Base-by-base conservation (phyloP, 2,888 invertebrate species). In the Rhamnusium bicolor region DNA sequence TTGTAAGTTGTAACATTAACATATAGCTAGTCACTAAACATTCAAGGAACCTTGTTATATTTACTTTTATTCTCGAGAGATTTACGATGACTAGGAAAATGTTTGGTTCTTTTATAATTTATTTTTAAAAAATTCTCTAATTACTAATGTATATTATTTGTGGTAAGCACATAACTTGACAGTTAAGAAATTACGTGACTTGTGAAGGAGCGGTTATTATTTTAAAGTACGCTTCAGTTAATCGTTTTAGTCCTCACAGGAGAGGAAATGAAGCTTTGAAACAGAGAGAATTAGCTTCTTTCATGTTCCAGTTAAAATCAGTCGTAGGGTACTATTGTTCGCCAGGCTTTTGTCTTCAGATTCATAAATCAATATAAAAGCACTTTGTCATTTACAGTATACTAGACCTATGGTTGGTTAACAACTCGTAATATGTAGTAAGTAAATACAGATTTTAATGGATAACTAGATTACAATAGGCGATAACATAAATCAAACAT, bases 191-290 rank as follows among this genome's bases (percentile, higher is more conserved):
- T n/a, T 47, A n/a, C 5, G 16, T 24, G 47, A 47, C 24, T 24
- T 47, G 24, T 21, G 49, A 63, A 27, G 1, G 32, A 32, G 24
- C 14, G 21, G n/a, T 19, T n/a, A 60, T 60, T 49, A 24, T 32
- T 62, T n/a, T 10, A 60, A n/a, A 60, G 40, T 29, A 74, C 67
- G 72, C 73, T 73, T 60, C 24, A 73, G 69, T 71, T 66, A 66
- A 71, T 76, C 72, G 40, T 51, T 72, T 76, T 32, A 71, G 14
- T 1, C 51, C 8, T 16, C 2, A 58, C 29, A 69, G 71, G 47
- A 51, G 71, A 72, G 77, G 74, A 77, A 77, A 77, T 77, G 72
- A 74, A 58, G 65, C 74, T 72, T 73, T 71, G 51, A 12, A 66
- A 29, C 61, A 58, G 40, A 16, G 66, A 14, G n/a, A 72, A 69